These are phyloP conservation scores for Drosophila kurseongensis DNA, from an alignment of 1,140 invertebrate species.

Conservation along the genomic window DNA sequence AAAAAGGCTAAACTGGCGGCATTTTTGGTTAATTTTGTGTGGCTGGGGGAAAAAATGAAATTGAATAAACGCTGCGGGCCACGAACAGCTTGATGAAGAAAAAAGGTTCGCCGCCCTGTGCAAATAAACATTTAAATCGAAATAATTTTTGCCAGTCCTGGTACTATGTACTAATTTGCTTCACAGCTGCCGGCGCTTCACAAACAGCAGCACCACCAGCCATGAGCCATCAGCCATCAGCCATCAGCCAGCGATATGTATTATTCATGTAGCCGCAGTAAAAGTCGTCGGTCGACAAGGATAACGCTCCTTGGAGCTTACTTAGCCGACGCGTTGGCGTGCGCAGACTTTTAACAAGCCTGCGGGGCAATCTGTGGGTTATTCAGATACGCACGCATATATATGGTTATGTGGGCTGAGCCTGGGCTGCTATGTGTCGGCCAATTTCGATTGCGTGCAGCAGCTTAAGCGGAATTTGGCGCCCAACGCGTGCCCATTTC, in stretches of 20 bases:
- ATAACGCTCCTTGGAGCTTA: constrained; percentile 59
- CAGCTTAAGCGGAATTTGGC: constrained; percentile 22
- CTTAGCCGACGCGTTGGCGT: constrained; percentile 71
- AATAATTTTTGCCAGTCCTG: constrained; percentile 46
- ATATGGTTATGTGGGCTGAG: not conserved
- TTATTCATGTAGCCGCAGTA: constrained; percentile 77
- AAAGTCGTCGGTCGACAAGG: constrained; percentile 66
- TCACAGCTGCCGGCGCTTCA: constrained; percentile 57
- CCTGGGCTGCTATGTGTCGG: not conserved
- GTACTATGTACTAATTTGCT: constrained; percentile 78
- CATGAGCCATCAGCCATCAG: not conserved
- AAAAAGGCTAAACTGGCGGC: constrained; percentile 43
- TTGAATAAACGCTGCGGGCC: constrained; percentile 67
- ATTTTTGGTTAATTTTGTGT: constrained; percentile 30
- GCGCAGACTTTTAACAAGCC: constrained; percentile 76
- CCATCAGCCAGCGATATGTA: constrained; percentile 45
- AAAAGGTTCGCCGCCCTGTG: constrained; percentile 31
- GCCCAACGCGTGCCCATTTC: not conserved
- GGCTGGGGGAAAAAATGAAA: constrained; percentile 25
- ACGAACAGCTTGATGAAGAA: constrained; percentile 24
- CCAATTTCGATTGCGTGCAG: constrained; percentile 49
- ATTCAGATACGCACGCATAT: constrained; percentile 12
- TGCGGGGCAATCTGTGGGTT: constrained; percentile 16
- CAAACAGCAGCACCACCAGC: constrained; percentile 36
- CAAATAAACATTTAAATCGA: constrained; percentile 75